These are phyloP conservation scores for Mimachlamys varia DNA, from an alignment of 2,888 invertebrate species.

Conservation along the genomic window DNA sequence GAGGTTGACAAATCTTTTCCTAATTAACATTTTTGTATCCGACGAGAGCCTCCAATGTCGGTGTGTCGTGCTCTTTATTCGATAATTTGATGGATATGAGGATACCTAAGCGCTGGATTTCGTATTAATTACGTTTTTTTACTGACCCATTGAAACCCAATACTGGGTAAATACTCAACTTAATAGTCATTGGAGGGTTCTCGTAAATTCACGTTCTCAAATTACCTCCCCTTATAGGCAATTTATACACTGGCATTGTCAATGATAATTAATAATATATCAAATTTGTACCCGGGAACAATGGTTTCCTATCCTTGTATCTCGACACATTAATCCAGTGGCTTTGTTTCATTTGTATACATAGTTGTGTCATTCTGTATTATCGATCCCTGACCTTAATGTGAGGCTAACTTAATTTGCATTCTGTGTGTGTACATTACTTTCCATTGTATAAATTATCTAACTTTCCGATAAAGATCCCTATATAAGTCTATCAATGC, in stretches of 20 bases:
- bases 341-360: slow-evolving; percentile 29
- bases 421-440: background rate
- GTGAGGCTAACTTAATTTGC: background rate
- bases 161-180: background rate
- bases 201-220: background rate
- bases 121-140: background rate
- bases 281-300: background rate
- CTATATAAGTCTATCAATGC: too few relatives aligned
- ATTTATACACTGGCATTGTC: background rate
- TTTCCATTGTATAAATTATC: background rate
- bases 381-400: background rate
- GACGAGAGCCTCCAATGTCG: background rate
- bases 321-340: background rate
- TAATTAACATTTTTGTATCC: background rate
- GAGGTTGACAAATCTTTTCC: background rate
- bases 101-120: background rate
- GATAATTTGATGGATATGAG: background rate
- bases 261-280: slow-evolving; percentile 3
- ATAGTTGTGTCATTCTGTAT: background rate
- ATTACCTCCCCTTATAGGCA: slow-evolving; percentile 21
- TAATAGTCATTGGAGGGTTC: background rate
- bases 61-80: background rate
- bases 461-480: background rate
- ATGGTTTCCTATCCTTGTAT: background rate
- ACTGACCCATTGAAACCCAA: background rate